Conservation (phyloP, 2,113 vertebrate species). For the Thryonomys swinderianus region DNA sequence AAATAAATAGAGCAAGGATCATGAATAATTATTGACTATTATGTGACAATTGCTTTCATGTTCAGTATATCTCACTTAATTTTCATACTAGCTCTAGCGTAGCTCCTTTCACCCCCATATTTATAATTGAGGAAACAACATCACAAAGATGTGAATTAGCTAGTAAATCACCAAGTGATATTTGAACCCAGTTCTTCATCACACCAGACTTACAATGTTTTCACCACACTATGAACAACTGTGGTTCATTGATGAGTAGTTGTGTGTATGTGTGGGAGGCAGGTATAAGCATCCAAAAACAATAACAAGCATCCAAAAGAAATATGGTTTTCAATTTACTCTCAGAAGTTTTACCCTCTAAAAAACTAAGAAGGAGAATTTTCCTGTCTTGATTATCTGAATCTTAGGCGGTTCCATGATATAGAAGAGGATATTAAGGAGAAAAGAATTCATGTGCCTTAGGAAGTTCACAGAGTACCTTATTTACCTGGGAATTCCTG, state of each 20-base stretch:
- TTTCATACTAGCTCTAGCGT: not conserved
- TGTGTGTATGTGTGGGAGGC: not conserved
- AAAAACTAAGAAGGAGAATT: not conserved
- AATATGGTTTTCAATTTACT: not conserved
- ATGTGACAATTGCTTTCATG: not conserved
- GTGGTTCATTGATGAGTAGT: not conserved
- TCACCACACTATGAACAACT: not conserved
- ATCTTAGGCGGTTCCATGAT: not conserved
- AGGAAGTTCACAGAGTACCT: not conserved
- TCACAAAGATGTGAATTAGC: not conserved
- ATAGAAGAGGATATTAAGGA: not conserved
- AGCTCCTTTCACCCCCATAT: not conserved
- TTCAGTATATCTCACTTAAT: not conserved
- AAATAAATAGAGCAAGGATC: not conserved
- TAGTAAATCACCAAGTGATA: not conserved
- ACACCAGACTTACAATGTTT: not conserved
- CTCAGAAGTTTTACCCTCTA: not conserved
- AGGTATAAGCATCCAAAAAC: not conserved
- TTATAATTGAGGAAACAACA: not conserved
- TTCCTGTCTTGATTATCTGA: not conserved
- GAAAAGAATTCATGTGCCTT: not conserved
- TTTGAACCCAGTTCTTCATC: conserved; percentile 31
- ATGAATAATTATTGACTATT: not conserved
- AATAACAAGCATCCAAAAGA: not conserved
- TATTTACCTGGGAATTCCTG: not conserved